phyloP scores from a whole-genome alignment of 2,888 invertebrate species.

The Cheilosia soror region DNA sequence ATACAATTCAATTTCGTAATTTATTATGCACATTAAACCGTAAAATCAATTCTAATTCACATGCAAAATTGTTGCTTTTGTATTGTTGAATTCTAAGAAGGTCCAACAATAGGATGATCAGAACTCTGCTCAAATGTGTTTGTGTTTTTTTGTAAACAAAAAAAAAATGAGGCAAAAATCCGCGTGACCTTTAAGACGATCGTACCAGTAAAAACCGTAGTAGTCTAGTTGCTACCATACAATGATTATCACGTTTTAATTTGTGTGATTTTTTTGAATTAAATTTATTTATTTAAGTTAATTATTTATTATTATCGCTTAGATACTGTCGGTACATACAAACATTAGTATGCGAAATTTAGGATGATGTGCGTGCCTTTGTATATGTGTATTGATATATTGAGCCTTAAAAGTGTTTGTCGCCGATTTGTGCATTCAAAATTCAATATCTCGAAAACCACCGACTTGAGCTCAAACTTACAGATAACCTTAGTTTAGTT shows the following conservation, averaged over 20 bases:
- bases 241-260: constrained; percentile 40
- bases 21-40: too few species aligned
- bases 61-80: too few species aligned
- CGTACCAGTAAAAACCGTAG: constrained; percentile 42
- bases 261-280: constrained; percentile 33
- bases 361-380: background rate
- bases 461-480: too few species aligned
- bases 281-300: constrained; percentile 5
- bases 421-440: too few species aligned
- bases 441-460: too few species aligned
- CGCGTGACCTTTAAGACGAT: constrained; percentile 1
- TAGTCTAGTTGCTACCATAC: constrained; percentile 57
- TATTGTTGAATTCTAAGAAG: too few species aligned
- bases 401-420: too few species aligned
- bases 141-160: background rate
- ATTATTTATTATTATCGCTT: background rate
- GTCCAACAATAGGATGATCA: background rate
- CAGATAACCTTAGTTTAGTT: too few species aligned
- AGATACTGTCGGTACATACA: background rate
- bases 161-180: background rate
- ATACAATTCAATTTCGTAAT: too few species aligned
- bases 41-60: too few species aligned
- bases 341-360: background rate
- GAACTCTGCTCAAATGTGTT: background rate
- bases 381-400: too few species aligned